A percentile compares a stretch with the other conserved stretches of the same genome.
These are phyloP conservation scores for Eilema griseolum DNA, from an alignment of 2,888 invertebrate species.

Conservation along the genomic window DNA sequence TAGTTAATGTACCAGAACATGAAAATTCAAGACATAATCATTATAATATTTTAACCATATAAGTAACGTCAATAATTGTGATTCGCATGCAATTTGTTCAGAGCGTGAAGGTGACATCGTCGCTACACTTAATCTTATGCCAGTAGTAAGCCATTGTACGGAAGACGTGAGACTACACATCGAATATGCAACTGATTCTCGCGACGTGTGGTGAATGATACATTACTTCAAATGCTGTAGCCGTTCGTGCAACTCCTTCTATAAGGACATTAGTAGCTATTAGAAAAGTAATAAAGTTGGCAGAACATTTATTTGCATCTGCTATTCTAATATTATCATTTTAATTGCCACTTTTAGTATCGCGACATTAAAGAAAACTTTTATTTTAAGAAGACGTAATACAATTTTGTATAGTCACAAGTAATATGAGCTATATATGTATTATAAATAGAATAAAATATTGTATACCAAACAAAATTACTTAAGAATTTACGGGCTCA, in stretches of 20 bases:
- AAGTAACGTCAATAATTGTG: conserved; percentile 35
- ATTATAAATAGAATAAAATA: not conserved
- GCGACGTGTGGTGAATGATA: conserved; percentile 54
- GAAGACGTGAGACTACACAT: conserved; percentile 61
- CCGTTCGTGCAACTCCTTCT: conserved; percentile 51
- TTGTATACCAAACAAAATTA: not conserved
- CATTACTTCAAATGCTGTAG: conserved; percentile 49
- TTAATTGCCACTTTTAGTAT: not conserved
- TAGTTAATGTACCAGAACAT: conserved; percentile 2
- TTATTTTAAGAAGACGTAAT: not conserved
- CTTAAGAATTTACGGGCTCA: not conserved
- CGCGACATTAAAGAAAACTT: not conserved
- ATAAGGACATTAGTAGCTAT: conserved; percentile 43
- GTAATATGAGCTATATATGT: not conserved
- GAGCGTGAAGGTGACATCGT: conserved; percentile 52
- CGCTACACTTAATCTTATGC: conserved; percentile 53
- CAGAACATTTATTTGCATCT: conserved; percentile 28
- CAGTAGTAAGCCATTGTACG: conserved; percentile 55
- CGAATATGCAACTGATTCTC: conserved; percentile 61
- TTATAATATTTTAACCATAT: conserved; percentile 12
- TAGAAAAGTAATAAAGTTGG: conserved; percentile 38
- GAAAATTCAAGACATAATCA: not conserved
- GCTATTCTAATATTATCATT: not conserved
- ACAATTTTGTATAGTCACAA: not conserved
- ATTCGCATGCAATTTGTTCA: conserved; percentile 40